Percentiles rank a stretch among this genome's conserved stretches.
Evolutionary conservation across 2,888 invertebrate species (phyloP).

Genomic region (Frankliniella intonsa): DNA sequence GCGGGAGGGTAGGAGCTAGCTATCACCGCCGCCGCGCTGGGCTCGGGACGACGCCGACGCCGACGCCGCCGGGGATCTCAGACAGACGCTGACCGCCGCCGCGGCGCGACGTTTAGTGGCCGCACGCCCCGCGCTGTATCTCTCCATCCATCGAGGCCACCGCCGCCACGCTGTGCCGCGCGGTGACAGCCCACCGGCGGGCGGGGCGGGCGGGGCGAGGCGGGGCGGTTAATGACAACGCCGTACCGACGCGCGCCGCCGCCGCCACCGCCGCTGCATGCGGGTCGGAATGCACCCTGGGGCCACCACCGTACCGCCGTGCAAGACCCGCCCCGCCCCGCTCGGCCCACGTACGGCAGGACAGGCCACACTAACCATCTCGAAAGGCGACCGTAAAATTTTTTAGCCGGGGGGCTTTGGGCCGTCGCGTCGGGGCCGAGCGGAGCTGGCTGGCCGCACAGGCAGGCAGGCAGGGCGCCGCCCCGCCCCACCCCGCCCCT

Average conservation of each 20-base stretch:
- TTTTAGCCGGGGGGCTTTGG: not conserved
- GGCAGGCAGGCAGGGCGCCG: not conserved
- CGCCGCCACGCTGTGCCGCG: not conserved
- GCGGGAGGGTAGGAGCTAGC: not conserved
- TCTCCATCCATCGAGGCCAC: constrained; percentile 18
- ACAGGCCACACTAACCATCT: constrained; percentile 28
- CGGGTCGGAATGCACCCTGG: not conserved
- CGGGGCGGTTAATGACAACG: constrained; percentile 31
- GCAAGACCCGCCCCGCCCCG: constrained; percentile 36
- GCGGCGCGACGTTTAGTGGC: not conserved
- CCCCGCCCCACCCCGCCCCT: not conserved
- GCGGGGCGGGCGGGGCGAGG: not conserved
- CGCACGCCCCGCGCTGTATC: constrained; percentile 30
- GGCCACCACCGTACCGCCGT: constrained; percentile 35
- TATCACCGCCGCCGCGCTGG: not conserved
- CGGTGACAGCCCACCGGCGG: not conserved
- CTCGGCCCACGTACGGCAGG: not conserved
- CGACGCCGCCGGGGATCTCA: too few relatives aligned
- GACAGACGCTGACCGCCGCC: not conserved
- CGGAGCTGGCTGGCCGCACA: too few relatives aligned
- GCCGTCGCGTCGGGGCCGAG: too few relatives aligned
- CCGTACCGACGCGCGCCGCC: constrained; percentile 36
- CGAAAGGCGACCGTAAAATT: constrained; percentile 6
- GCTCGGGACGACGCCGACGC: not conserved
- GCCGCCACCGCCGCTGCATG: constrained; percentile 34